phyloP scores from a whole-genome alignment of 2,113 vertebrate species.

The Cynopterus brachyotis region DNA sequence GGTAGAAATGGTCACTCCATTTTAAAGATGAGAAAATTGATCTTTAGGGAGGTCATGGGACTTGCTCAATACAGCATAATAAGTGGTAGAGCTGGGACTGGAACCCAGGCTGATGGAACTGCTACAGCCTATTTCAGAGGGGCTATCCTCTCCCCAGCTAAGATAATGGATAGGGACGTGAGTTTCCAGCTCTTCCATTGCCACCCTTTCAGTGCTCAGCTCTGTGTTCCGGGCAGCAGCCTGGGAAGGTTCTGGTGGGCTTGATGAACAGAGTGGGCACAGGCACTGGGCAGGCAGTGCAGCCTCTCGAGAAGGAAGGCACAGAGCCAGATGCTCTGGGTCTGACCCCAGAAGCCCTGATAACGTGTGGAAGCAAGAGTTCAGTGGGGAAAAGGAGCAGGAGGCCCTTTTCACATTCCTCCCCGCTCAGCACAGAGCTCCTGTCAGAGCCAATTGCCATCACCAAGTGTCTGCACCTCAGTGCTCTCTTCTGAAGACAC shows the following conservation, averaged over 20 bases:
- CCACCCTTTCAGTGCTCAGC: accelerated
- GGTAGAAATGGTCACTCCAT: background rate
- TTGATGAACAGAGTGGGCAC: background rate
- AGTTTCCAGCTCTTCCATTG: background rate
- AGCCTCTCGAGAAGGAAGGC: background rate
- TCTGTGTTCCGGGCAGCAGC: background rate
- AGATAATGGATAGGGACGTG: accelerated
- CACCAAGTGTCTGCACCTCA: background rate
- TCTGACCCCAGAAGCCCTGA: background rate
- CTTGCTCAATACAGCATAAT: background rate
- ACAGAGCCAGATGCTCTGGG: background rate
- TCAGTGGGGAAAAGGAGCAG: background rate
- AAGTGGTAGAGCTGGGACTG: background rate
- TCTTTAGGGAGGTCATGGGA: background rate
- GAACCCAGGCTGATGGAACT: background rate
- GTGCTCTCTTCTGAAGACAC: background rate
- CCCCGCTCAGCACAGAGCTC: background rate
- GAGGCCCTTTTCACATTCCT: slow-evolving; percentile 31
- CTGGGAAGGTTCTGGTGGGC: background rate
- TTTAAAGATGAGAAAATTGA: background rate
- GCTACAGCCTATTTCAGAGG: background rate
- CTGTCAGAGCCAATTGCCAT: slow-evolving; percentile 28
- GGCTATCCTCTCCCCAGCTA: background rate
- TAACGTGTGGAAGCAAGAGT: background rate
- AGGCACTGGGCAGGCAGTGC: background rate